These are phyloP conservation scores for Apamea monoglypha DNA, from an alignment of 2,888 invertebrate genomes.

Conservation along the genomic window DNA sequence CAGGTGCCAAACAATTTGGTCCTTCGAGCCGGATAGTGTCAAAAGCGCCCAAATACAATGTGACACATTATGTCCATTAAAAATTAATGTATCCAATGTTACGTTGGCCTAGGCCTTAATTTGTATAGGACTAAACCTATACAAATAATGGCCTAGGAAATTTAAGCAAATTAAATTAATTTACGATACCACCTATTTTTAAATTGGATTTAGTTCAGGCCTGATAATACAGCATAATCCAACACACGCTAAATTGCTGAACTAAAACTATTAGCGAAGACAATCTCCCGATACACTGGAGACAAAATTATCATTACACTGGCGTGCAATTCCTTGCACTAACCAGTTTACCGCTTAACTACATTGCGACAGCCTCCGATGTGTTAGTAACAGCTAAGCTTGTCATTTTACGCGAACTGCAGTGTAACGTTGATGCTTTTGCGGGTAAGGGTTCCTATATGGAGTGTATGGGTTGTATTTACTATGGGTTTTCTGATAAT, in stretches of 20 bases:
- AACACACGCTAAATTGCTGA: constrained; percentile 36
- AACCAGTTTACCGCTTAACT: constrained; percentile 59
- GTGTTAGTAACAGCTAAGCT: constrained; percentile 39
- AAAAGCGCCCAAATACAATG: neutral
- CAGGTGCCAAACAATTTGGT: neutral
- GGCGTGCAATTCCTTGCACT: constrained; percentile 59
- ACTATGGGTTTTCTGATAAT: neutral
- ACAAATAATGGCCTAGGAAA: neutral
- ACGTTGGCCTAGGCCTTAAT: neutral
- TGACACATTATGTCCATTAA: too few species aligned
- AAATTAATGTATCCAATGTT: neutral
- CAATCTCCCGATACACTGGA: constrained; percentile 56
- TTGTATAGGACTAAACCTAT: too few species aligned
- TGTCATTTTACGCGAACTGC: constrained; percentile 42
- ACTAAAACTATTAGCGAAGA: constrained; percentile 54
- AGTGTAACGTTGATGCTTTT: constrained; percentile 18
- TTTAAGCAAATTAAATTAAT: neutral
- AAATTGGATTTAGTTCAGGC: neutral
- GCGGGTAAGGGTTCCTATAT: neutral
- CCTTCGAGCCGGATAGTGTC: constrained; percentile 6
- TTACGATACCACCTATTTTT: too few species aligned
- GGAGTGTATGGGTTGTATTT: neutral
- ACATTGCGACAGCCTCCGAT: constrained; percentile 40
- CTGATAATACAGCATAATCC: neutral
- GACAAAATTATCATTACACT: constrained; percentile 56